A percentile compares a stretch with the other conserved stretches of the same genome.
Evolutionary conservation across 2,113 vertebrate species (phyloP).

Genomic region (Symphodus melops): DNA sequence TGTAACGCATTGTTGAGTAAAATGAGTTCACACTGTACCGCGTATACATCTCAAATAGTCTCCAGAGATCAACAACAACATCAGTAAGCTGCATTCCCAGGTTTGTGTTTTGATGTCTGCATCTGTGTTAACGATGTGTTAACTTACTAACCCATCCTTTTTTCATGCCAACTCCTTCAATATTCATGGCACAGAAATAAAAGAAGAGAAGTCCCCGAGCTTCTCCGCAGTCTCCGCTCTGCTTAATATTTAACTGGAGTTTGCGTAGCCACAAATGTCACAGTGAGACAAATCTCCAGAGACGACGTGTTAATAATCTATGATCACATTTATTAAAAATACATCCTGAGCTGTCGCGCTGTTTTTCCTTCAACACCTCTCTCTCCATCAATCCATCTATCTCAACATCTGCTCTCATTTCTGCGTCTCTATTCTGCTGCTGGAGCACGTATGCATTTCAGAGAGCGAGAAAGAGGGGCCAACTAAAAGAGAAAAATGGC

Average conservation of each 20-base stretch:
- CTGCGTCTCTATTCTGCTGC: conserved; percentile 33
- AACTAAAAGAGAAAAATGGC: conserved; percentile 46
- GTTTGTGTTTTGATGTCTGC: background rate
- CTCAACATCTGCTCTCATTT: conserved; percentile 69
- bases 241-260: conserved; percentile 74
- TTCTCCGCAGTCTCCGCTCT: conserved; percentile 25
- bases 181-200: conserved; percentile 29
- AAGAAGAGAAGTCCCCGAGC: conserved; percentile 29
- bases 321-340: conserved; percentile 62
- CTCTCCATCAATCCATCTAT: conserved; percentile 64
- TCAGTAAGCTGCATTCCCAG: background rate
- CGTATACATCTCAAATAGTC: background rate
- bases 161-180: conserved; percentile 39
- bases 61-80: background rate
- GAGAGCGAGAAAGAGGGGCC: conserved; percentile 20
- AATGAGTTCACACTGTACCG: background rate
- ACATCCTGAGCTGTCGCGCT: conserved; percentile 41
- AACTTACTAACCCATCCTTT: conserved; percentile 38
- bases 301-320: conserved; percentile 62
- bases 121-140: conserved; percentile 27
- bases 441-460: conserved; percentile 57
- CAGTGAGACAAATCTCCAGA: conserved; percentile 48
- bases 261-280: conserved; percentile 61
- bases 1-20: background rate
- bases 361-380: conserved; percentile 46